These are phyloP conservation scores for Stenodera caucasica DNA, from an alignment of 2,888 invertebrate species.

Conservation along the genomic window DNA sequence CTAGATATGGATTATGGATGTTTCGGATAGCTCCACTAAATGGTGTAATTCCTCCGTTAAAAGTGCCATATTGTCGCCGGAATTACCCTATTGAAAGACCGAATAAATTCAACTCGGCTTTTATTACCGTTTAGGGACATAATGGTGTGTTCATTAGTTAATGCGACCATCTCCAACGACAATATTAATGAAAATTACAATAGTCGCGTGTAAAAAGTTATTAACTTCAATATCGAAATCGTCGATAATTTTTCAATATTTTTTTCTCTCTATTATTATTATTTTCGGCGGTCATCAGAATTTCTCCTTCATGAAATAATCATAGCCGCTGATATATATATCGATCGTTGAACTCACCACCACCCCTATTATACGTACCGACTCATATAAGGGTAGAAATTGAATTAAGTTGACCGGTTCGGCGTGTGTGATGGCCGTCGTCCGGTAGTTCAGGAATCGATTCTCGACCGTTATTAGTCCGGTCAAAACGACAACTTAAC, in stretches of 20 bases:
- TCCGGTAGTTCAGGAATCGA: constrained; percentile 16
- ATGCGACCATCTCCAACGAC: not conserved
- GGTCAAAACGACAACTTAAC: constrained; percentile 38
- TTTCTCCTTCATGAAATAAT: constrained; percentile 2
- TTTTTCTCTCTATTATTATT: not conserved
- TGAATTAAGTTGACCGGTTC: constrained; percentile 2
- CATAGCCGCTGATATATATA: not conserved
- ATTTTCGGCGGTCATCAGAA: not conserved
- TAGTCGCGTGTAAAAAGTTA: not conserved
- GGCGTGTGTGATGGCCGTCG: not conserved
- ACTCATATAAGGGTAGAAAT: not conserved
- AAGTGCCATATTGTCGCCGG: not conserved
- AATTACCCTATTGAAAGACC: not conserved
- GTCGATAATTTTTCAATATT: too few relatives aligned
- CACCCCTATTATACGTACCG: not conserved
- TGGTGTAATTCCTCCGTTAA: not conserved
- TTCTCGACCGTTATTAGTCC: constrained; percentile 26
- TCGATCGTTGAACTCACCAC: not conserved
- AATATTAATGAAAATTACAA: not conserved
- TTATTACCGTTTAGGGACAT: not conserved
- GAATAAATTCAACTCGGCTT: not conserved
- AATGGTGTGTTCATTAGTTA: not conserved
- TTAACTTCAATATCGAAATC: not conserved
- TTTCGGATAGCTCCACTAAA: not conserved
- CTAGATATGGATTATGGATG: not conserved